A percentile compares a stretch with the other conserved stretches of the same genome.
phyloP scores from a whole-genome alignment of 2,888 invertebrate species.

The Elmis aenea region DNA sequence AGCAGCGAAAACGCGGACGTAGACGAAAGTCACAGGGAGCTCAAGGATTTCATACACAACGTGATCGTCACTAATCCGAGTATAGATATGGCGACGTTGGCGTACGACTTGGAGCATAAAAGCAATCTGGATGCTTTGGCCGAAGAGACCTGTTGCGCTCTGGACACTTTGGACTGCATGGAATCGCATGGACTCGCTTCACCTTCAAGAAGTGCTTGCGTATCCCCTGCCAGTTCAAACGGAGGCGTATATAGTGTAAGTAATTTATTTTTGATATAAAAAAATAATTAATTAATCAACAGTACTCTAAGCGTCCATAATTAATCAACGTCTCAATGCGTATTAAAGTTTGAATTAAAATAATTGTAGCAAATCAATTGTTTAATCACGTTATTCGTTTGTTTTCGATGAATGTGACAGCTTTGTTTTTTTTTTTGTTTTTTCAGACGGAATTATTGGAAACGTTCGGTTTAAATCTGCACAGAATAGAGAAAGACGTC shows the following conservation, averaged over 20 bases:
- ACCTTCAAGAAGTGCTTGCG: constrained; percentile 55
- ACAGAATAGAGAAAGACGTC: constrained; percentile 95
- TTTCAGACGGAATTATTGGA: constrained; percentile 78
- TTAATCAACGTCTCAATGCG: not conserved
- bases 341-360: too few relatives aligned
- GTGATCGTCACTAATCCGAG: constrained; percentile 71
- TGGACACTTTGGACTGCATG: constrained; percentile 48
- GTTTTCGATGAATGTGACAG: too few relatives aligned
- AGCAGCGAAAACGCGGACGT: constrained; percentile 24
- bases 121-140: constrained; percentile 53
- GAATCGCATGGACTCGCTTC: constrained; percentile 44
- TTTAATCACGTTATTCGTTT: too few relatives aligned
- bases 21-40: constrained; percentile 30
- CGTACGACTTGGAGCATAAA: constrained; percentile 48
- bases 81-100: constrained; percentile 54
- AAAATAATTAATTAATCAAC: too few relatives aligned
- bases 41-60: constrained; percentile 49
- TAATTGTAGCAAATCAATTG: too few relatives aligned
- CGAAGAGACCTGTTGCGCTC: constrained; percentile 52
- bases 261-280: constrained; percentile 27
- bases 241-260: constrained; percentile 84
- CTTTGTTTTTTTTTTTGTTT: too few relatives aligned
- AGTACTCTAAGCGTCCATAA: constrained; percentile 1
- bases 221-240: constrained; percentile 86
- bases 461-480: constrained; percentile 80